Evolutionary conservation across 2,888 invertebrate species (phyloP), one percentile per base, ranked within the genome.

Genomic region (Dioctria linearis): DNA sequence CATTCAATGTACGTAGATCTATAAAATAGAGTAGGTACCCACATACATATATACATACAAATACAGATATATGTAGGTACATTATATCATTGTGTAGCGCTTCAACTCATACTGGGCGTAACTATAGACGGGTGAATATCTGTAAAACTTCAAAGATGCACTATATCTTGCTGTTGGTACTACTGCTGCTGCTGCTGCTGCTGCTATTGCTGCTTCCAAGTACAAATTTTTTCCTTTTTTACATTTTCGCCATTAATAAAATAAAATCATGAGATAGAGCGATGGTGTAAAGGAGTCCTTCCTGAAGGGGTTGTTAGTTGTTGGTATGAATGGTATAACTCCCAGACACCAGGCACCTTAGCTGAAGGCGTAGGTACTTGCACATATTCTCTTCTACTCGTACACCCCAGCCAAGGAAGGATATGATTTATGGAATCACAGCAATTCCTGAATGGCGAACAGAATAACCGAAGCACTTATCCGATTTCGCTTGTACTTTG

Each of bases 391-490:
- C 25, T 25, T 25, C 25, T 25, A 54, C 54, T 54, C 11, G 54
- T 54, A 11, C 54, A 46, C 49, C 49, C 25, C 25, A 2, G 0
- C 49, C 49, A 11, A 54, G 11, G 9, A 25, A 49, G 49, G 11
- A 39, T 69, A 69, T 69, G 69, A 69, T 69, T 69, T 69, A 69
- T 69, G 69, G 25, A 69, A 69, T 69, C 51, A 51, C 51, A 69
- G 51, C 69, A 69, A 69, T 5, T 69, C 25, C 5, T 51, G 69
- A 69, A 69, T 51, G 51, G 39, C 49, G 6, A 54, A 8, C 25
- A 51, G 39, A 69, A 69, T 69, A 69, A 69, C 13, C 69, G 51
- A 37, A 39, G 69, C 51, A 69, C 69, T 69, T 69, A 69, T 37
- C 51, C 51, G 69, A 51, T 69, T 69, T 25, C 25, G 67, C 46